Base-by-base conservation (phyloP, 2,888 invertebrate species). In the Trachelus troglodyta region DNA sequence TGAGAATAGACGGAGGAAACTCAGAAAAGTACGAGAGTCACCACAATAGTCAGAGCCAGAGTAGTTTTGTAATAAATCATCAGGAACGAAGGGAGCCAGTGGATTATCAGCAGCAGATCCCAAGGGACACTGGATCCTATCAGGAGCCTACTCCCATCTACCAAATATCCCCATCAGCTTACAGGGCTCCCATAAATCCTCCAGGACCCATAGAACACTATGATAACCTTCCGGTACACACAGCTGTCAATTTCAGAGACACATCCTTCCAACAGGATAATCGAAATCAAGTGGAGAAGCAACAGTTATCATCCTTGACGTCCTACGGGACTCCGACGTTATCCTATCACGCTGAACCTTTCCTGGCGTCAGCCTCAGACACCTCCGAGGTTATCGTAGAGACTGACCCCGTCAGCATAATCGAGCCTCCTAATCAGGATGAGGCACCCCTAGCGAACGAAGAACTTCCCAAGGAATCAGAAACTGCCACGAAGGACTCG, bases 251-350 rank as follows among this genome's bases (percentile, higher is more conserved):
- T 69, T 77, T 37, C 34, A 68, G 68, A 1, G 77, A 69, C 12
- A 37, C 69, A 34, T 33, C 33, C n/a, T 56, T 33, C 11, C 31
- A 74, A 33, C 73, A 78, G 73, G 73, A 73, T 30, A 74, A 77
- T 4, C 11, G n/a, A 30, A 56, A 78, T n/a, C 34, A n/a, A 35
- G 68, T 35, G 15, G 69, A 68, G 31, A 56, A 75, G 31, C 69
- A 78, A 56, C 56, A 73, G 15, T 31, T 78, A 31, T 75, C 78
- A 33, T 37, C 75, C 12, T 33, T 78, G 15, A 78, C 78, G 11
- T 78, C 78, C 33, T 78, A 78, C 76, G 78, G 78, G 35, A 76
- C 73, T 33, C 78, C 78, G 68, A 75, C 78, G 4, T 73, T 34
- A 69, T 78, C 78, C 15, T 78, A 78, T 34, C 15, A 69, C 23